phyloP scores from a whole-genome alignment of 2,888 invertebrate species.

The Muschampia plurimacula region DNA sequence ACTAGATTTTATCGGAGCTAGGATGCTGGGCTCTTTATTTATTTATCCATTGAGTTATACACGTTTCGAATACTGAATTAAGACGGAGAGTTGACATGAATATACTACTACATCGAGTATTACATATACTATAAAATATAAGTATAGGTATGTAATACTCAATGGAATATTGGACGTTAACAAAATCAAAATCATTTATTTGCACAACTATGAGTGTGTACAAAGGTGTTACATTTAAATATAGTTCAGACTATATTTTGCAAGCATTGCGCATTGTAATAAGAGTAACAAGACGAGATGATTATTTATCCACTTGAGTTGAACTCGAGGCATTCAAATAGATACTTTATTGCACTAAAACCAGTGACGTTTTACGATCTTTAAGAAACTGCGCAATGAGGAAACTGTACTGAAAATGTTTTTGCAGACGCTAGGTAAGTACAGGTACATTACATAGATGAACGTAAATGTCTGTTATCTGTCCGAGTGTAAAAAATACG shows the following conservation, averaged over 20 bases:
- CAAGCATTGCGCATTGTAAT: too few species aligned
- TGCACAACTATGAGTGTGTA: too few species aligned
- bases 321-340: not conserved
- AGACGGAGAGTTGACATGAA: not conserved
- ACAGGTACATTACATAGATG: too few species aligned
- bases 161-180: too few species aligned
- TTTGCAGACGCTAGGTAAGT: not conserved
- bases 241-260: too few species aligned
- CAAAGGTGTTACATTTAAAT: too few species aligned
- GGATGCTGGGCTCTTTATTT: constrained; percentile 31
- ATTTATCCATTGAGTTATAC: not conserved
- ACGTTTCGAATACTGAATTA: not conserved
- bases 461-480: too few species aligned
- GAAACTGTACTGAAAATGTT: constrained; percentile 1
- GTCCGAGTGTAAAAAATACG: too few species aligned
- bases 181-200: too few species aligned
- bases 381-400: constrained; percentile 5
- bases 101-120: too few species aligned
- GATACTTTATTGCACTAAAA: constrained; percentile 3
- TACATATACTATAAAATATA: too few species aligned
- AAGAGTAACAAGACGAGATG: not conserved
- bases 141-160: too few species aligned
- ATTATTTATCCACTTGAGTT: not conserved
- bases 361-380: not conserved
- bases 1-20: constrained; percentile 48